These are phyloP conservation scores for Pogonomyrmex barbatus DNA, from an alignment of 1,140 invertebrate species.

Conservation along the genomic window DNA sequence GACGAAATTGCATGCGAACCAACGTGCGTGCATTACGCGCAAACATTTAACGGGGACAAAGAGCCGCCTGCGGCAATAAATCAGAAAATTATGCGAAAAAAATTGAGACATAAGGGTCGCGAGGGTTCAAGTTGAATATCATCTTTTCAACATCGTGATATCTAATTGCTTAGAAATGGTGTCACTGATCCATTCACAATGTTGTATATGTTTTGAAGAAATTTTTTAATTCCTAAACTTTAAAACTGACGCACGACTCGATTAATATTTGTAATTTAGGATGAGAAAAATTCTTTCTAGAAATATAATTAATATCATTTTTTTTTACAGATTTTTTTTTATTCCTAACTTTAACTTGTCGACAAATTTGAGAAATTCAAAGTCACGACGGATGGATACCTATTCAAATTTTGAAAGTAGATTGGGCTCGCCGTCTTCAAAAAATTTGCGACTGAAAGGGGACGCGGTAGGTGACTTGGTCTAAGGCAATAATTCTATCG, in stretches of 20 bases:
- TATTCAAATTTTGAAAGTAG: not conserved
- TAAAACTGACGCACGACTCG: not conserved
- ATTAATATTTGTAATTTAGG: not conserved
- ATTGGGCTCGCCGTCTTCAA: not conserved
- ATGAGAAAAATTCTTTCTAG: not conserved
- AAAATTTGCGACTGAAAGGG: not conserved
- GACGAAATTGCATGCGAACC: slow-evolving; percentile 26
- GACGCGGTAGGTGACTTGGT: not conserved
- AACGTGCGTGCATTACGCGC: slow-evolving; percentile 41
- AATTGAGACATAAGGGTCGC: slow-evolving; percentile 18
- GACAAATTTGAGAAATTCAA: not conserved
- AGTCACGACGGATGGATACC: not conserved
- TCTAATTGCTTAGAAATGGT: not conserved
- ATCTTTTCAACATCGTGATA: not conserved
- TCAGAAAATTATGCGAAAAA: slow-evolving; percentile 41
- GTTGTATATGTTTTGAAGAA: not conserved
- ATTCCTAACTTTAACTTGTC: not conserved
- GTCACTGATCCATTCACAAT: not conserved
- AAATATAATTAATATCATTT: not conserved
- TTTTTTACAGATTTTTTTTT: not conserved
- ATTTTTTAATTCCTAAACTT: not conserved
- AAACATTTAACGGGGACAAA: slow-evolving; percentile 64
- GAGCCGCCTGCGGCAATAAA: slow-evolving; percentile 47
- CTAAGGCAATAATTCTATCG: not conserved
- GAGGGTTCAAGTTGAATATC: not conserved